Evolutionary conservation across 1,140 invertebrate species (phyloP).

Genomic region (Drosophila sucinea): DNA sequence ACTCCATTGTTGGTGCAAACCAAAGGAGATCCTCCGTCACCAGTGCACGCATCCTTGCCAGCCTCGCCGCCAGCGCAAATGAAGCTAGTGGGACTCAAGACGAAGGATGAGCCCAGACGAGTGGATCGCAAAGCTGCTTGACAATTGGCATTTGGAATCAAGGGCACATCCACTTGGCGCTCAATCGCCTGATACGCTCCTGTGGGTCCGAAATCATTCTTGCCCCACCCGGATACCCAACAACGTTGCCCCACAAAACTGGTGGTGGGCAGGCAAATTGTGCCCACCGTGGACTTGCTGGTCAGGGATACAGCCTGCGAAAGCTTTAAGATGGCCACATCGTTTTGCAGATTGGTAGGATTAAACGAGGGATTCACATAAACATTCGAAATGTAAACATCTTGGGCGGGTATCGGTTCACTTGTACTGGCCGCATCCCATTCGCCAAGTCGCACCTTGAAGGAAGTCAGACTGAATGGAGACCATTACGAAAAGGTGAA

Average conservation of each 20-base stretch:
- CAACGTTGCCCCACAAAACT: conserved; percentile 87
- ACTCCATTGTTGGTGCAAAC: conserved; percentile 87
- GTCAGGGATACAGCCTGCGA: conserved; percentile 85
- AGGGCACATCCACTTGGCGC: conserved; percentile 88
- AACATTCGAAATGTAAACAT: conserved; percentile 85
- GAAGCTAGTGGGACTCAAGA: conserved; percentile 87
- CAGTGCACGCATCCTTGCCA: conserved; percentile 90
- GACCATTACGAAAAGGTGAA: not conserved
- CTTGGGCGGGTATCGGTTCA: conserved; percentile 86
- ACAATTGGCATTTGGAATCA: conserved; percentile 86
- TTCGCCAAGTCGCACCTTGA: conserved; percentile 88
- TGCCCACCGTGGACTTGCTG: conserved; percentile 87
- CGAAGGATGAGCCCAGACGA: conserved; percentile 86
- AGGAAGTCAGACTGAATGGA: conserved; percentile 53
- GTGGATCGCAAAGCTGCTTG: conserved; percentile 86
- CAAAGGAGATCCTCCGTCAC: conserved; percentile 90
- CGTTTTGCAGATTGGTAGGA: conserved; percentile 87
- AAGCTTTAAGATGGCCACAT: conserved; percentile 88
- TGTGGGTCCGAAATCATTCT: conserved; percentile 87
- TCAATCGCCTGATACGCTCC: conserved; percentile 88
- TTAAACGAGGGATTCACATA: conserved; percentile 88
- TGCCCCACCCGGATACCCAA: conserved; percentile 92
- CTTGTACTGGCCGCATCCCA: conserved; percentile 86
- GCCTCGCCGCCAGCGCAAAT: conserved; percentile 90
- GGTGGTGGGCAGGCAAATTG: conserved; percentile 87